Percentiles rank a stretch among this genome's conserved stretches.
Evolutionary conservation across 2,888 invertebrate genomes (phyloP).

Genomic region (Meiosimyza platycephala): DNA sequence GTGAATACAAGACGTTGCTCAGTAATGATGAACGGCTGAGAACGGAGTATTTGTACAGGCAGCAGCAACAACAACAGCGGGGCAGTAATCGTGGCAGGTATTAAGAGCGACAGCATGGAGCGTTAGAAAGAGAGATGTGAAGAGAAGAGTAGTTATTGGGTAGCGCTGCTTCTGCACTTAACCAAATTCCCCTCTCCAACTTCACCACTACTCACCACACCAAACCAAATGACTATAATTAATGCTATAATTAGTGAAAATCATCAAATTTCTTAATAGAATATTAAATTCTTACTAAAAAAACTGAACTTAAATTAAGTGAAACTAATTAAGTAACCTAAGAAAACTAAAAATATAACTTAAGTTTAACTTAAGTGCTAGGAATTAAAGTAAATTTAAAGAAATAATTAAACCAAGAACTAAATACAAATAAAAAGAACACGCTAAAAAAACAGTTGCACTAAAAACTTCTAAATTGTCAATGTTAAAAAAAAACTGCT

Average conservation of each 20-base stretch:
- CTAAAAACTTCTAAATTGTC: slow-evolving; percentile 34
- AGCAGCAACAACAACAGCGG: slow-evolving; percentile 43
- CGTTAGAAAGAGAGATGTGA: slow-evolving; percentile 9
- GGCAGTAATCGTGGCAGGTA: slow-evolving; percentile 63
- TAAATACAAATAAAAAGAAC: too few relatives aligned
- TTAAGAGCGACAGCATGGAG: slow-evolving; percentile 41
- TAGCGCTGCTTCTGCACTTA: slow-evolving; percentile 18
- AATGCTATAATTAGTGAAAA: slow-evolving; percentile 21
- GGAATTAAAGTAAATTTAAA: slow-evolving; percentile 29
- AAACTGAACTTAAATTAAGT: slow-evolving; percentile 24
- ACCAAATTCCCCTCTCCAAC: slow-evolving; percentile 17
- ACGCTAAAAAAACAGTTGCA: slow-evolving; percentile 8
- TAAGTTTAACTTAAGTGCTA: slow-evolving; percentile 35
- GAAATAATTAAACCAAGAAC: neutral
- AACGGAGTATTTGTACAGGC: slow-evolving; percentile 38
- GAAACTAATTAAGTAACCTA: slow-evolving; percentile 26
- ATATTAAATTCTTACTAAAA: slow-evolving; percentile 13
- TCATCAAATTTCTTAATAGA: slow-evolving; percentile 26
- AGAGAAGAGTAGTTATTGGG: slow-evolving; percentile 22
- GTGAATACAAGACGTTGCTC: slow-evolving; percentile 46
- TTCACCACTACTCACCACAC: slow-evolving; percentile 34
- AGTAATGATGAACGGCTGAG: slow-evolving; percentile 43
- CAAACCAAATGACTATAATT: slow-evolving; percentile 29
- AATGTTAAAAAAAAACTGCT: slow-evolving; percentile 41
- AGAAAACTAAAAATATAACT: slow-evolving; percentile 27